Evolutionary conservation across 2,888 invertebrate genomes (phyloP), one percentile per base, ranked within the genome.

Genomic region (Ophraella communa): DNA sequence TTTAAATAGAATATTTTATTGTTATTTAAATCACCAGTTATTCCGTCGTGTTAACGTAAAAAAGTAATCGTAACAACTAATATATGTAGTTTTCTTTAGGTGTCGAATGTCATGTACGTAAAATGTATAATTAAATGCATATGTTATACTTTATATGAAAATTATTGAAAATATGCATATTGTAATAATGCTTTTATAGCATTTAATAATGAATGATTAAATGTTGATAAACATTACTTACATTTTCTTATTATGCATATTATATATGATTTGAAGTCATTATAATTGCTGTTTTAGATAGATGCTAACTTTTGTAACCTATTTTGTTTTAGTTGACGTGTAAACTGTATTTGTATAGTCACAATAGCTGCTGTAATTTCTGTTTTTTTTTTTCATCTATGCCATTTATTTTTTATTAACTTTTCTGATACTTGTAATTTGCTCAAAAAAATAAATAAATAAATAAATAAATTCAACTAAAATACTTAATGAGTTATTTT

Each of bases 1-100:
- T 77, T 80, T 66, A 76, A 73, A 60, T 51, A 51, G 27, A 23
- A 49, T 51, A 27, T 51, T 51, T 51, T 51, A 27, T 51, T 17
- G 10, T 51, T 27, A 24, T 51, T 51, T 45, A 45, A 45, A 21
- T 21, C 45, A 45, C 21, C 45, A 21, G 45, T 45, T 21, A 20
- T 20, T 21, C n/a, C 20, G 21, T 45, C 14, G 20, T 45, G 45
- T 20, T 10, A 45, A 20, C 20, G 45, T 45, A 21, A 45, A 45
- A 44, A 44, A n/a, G n/a, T 8, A 45, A 45, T 21, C 30, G 45
- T 45, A 39, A 39, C 17, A 39, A 39, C 39, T 39, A 5, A 5
- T n/a, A n/a, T n/a, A n/a, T n/a, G 17, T 17, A 39, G 39, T 39
- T 14, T 39, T 39, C 7, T 39, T 39, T 39, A 17, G 39, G 39